These are phyloP conservation scores for Cynoglossus semilaevis DNA, from an alignment of 2,113 vertebrate genomes.

Conservation along the genomic window DNA sequence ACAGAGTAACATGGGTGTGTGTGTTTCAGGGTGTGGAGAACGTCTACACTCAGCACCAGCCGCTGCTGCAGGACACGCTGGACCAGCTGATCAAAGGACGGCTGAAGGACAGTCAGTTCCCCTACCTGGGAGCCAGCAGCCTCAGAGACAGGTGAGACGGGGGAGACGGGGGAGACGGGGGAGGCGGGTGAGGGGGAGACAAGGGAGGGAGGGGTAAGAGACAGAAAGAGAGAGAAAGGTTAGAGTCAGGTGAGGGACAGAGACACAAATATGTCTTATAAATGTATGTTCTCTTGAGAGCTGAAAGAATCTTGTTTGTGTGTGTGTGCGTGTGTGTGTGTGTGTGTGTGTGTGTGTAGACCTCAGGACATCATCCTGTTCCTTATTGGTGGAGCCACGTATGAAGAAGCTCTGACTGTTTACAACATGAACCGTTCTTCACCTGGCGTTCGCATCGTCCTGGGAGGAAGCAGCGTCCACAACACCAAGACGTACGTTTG, in stretches of 20 bases:
- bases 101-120: slow-evolving; percentile 91
- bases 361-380: slow-evolving; percentile 94
- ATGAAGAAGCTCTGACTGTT: slow-evolving; percentile 88
- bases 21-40: slow-evolving; percentile 89
- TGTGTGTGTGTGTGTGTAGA: slow-evolving; percentile 61
- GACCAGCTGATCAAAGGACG: slow-evolving; percentile 96
- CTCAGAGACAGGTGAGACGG: slow-evolving; percentile 73
- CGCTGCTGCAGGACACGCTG: slow-evolving; percentile 89
- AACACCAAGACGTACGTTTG: slow-evolving; percentile 85
- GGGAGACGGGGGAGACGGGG: neutral
- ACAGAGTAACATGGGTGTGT: slow-evolving; percentile 1
- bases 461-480: slow-evolving; percentile 90
- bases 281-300: no score
- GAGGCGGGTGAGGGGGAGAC: slow-evolving; percentile 68
- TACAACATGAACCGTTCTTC: slow-evolving; percentile 91
- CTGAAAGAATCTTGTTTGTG: slow-evolving; percentile 14
- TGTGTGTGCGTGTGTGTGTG: slow-evolving; percentile 26
- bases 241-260: slow-evolving; percentile 67
- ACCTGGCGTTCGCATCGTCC: slow-evolving; percentile 87
- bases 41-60: slow-evolving; percentile 94
- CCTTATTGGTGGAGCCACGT: slow-evolving; percentile 90
- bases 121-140: slow-evolving; percentile 90
- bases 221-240: neutral
- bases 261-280: neutral
- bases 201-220: no score